These are phyloP conservation scores for Leptopilina drosophilae DNA, from an alignment of 2,888 invertebrate genomes.

Conservation along the genomic window DNA sequence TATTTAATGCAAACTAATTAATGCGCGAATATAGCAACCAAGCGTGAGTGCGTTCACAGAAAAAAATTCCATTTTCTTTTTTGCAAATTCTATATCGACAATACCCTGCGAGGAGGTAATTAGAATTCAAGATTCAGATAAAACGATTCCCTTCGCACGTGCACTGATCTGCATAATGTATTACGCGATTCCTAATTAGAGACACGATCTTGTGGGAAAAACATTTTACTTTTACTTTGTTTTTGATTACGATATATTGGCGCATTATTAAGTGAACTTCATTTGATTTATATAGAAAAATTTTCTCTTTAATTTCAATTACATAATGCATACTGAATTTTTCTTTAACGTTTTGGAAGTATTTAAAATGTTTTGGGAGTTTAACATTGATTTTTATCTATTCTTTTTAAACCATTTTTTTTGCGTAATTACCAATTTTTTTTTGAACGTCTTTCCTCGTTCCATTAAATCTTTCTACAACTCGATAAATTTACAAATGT, in stretches of 20 bases:
- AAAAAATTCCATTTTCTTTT: neutral
- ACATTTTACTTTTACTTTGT: constrained; percentile 37
- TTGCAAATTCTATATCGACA: constrained; percentile 9
- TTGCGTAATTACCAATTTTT: neutral
- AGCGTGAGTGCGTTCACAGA: constrained; percentile 24
- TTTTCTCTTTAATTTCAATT: constrained; percentile 13
- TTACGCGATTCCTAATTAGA: constrained; percentile 36
- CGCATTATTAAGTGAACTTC: neutral
- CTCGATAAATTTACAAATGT: constrained; percentile 24
- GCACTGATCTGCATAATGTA: constrained; percentile 30
- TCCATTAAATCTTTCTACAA: constrained; percentile 40
- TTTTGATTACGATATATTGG: constrained; percentile 7
- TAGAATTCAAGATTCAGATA: constrained; percentile 28
- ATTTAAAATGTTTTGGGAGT: neutral
- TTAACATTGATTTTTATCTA: neutral
- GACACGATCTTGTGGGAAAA: constrained; percentile 34
- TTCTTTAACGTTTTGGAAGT: too few species aligned
- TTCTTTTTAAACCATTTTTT: neutral
- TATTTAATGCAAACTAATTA: constrained; percentile 32
- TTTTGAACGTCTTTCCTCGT: constrained; percentile 15
- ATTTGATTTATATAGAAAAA: constrained; percentile 29
- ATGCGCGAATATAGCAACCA: neutral
- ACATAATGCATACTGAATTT: too few species aligned
- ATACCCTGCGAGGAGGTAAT: constrained; percentile 7
- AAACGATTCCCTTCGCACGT: constrained; percentile 32